Evolutionary conservation across 2,888 invertebrate genomes (phyloP), one percentile per base, ranked within the genome.

Genomic region (Mallateleia sp.): DNA sequence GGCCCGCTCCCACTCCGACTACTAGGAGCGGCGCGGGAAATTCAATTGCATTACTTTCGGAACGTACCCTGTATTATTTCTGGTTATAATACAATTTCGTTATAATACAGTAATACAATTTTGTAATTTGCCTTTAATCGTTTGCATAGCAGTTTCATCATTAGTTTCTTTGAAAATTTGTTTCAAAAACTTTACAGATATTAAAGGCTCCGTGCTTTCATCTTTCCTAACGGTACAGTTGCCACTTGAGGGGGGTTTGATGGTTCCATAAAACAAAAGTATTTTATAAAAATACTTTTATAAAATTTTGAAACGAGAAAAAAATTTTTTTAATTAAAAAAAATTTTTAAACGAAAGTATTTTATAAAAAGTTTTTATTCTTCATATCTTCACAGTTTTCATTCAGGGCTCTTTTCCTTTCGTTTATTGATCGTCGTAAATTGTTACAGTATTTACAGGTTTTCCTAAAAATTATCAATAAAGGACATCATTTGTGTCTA

Each of bases 21-120:
- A n/a, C n/a, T n/a, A n/a, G n/a, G n/a, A n/a, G n/a, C n/a, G n/a
- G n/a, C n/a, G n/a, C n/a, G n/a, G n/a, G n/a, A n/a, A n/a, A n/a
- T n/a, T n/a, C n/a, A n/a, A n/a, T n/a, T n/a, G n/a, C n/a, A n/a
- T n/a, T n/a, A n/a, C n/a, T n/a, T n/a, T n/a, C n/a, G n/a, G n/a
- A n/a, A n/a, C n/a, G n/a, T n/a, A n/a, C n/a, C n/a, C n/a, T n/a
- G n/a, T 34, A 50, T 42, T 11, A 85, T 58, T 45, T 74, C 84
- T 0, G 79, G 67, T 64, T 72, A 64, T 18, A 79, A 85, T 28
- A 79, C 79, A 14, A 79, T 72, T 50, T 85, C 79, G 9, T 54
- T 22, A 11, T 72, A 11, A 71, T 18, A 72, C 58, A 15, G 58
- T 25, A 14, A 85, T 47, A 47, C 42, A 42, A 34, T 28, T 34